Evolutionary conservation across 1,140 invertebrate species (phyloP), one percentile per base, ranked within the genome.

Genomic region (Drosophila arawakana): DNA sequence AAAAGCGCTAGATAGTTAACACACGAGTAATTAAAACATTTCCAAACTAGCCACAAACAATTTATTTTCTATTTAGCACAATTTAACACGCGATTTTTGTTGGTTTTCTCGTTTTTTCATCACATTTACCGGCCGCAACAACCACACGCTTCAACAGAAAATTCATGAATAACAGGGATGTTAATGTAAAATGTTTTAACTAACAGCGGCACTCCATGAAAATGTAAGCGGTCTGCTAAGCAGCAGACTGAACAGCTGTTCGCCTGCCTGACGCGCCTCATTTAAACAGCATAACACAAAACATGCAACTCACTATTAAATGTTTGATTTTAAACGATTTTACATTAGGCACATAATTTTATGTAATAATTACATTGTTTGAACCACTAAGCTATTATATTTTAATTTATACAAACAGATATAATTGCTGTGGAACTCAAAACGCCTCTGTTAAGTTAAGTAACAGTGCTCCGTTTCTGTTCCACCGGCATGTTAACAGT

Each of bases 111-210:
- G 67, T 37, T 55, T 78, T 73, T 62, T 62, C 58, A 49, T 54
- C 35, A 50, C 72, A 61, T 70, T 70, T 62, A 57, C 66, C 72
- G 72, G 67, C 72, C 72, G 67, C 72, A 74, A 70, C 72, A 74
- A 70, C 72, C 72, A 74, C 72, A 74, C 72, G 44, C 66, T 70
- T 74, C 67, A 74, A 15, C 72, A 74, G 47, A 73, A 60, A 74
- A 70, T 70, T 74, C 52, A 52, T 70, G 66, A 70, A 74, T 74
- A 74, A 74, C 71, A 73, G 65, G 46, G 9, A 52, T 73, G 70
- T 72, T 72, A 72, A 66, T 35, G 61, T 44, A 43, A 49, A 73
- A 68, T 44, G 13, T 54, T 15, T 55, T 49, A 55, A 25, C 34
- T 73, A 73, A 73, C 71, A 73, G 71, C 18, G 25, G n/a, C 7